A percentile compares a stretch with the other conserved stretches of the same genome.
Evolutionary conservation across 64 coral and sea anemone genomes (phyloP).

Genomic region (Dendrophyllia cribrosa): DNA sequence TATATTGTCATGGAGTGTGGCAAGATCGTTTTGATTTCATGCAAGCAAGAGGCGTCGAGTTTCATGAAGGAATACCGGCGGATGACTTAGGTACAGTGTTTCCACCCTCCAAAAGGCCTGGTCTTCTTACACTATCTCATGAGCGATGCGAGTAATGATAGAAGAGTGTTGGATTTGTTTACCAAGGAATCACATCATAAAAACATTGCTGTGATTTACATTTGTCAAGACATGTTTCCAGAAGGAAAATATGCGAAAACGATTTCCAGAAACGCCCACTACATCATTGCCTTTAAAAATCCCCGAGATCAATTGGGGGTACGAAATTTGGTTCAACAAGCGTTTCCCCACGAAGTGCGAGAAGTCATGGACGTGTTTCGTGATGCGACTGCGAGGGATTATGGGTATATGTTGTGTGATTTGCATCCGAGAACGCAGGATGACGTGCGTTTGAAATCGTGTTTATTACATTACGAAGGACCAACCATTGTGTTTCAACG

Average conservation of each 20-base stretch:
- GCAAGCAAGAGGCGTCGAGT: background rate
- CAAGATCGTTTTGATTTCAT: background rate
- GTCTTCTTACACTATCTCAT: slow-evolving; percentile 45
- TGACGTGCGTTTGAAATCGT: no score
- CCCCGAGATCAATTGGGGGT: background rate
- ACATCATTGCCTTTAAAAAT: no score
- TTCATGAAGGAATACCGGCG: slow-evolving; percentile 10
- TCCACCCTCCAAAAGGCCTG: background rate
- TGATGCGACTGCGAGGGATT: no score
- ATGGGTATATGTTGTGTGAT: no score
- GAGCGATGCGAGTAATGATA: background rate
- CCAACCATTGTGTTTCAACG: no score
- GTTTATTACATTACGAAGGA: no score
- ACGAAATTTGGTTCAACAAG: background rate
- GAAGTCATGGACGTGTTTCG: no score
- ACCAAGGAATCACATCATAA: slow-evolving; percentile 48
- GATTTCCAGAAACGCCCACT: no score
- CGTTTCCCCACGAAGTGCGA: background rate
- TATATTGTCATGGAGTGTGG: slow-evolving; percentile 31
- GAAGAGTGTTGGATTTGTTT: slow-evolving; percentile 7
- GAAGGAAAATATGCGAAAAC: background rate
- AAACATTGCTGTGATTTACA: slow-evolving; percentile 30
- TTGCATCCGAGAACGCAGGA: no score
- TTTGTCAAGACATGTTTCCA: slow-evolving; percentile 43
- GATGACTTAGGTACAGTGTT: background rate